Base-by-base conservation (phyloP, 1,140 invertebrate genomes). In the Chlorops oryzae region DNA sequence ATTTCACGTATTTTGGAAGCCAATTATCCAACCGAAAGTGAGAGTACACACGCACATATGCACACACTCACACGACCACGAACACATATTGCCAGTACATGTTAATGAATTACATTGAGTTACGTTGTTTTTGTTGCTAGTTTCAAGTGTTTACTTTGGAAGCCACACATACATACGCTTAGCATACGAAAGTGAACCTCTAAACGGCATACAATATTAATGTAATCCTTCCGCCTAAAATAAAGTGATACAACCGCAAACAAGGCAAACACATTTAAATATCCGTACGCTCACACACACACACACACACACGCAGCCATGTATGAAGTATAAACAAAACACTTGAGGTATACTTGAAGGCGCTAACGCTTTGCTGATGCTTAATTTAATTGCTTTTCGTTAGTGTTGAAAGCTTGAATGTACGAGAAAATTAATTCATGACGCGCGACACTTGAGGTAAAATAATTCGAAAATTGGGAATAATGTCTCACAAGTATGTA, bases 161-260 rank as follows among this genome's bases (percentile, higher is more conserved):
- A n/a, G n/a, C n/a, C n/a, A n/a, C n/a, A n/a, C n/a, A n/a, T n/a
- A n/a, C n/a, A n/a, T n/a, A n/a, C n/a, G n/a, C n/a, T n/a, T n/a
- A n/a, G n/a, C n/a, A n/a, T n/a, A n/a, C n/a, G n/a, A n/a, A n/a
- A n/a, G n/a, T n/a, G n/a, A n/a, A n/a, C n/a, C n/a, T n/a, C n/a
- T n/a, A n/a, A n/a, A n/a, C n/a, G 28, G 13, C 27, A 20, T 45
- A 27, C 18, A 21, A 34, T 32, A 66, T 66, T 66, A 63, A 65
- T 63, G 63, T 67, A 67, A 68, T 67, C 65, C 63, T 68, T 65
- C 65, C 65, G 58, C 62, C n/a, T n/a, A 68, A 59, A 68, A 68
- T 68, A 60, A 68, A 68, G 62, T 68, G 61, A 68, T 68, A 65
- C 46, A 61, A 59, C 65, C 65, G 62, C 65, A 68, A 68, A 68